Evolutionary conservation across 2,888 invertebrate species (phyloP), one percentile per base, ranked within the genome.

Genomic region (Agapetus fuscipes): DNA sequence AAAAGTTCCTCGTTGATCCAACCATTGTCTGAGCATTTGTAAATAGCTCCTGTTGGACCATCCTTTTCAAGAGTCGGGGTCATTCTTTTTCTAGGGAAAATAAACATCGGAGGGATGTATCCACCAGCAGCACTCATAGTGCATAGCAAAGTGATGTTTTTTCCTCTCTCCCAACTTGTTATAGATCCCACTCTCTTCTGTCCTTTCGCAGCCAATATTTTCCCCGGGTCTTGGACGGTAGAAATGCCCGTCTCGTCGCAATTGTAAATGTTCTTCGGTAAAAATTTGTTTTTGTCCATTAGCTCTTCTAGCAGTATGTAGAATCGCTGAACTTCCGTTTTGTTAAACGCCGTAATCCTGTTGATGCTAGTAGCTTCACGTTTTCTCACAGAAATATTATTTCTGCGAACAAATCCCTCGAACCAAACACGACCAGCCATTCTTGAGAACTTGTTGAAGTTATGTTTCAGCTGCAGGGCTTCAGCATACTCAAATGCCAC

Each of bases 61-160:
- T 57, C 59, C 36, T 56, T 56, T 44, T 60, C 54, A 7, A 65
- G 51, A 1, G 46, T 41, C 9, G 57, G 56, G 30, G 55, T 56
- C 57, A 61, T 51, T 39, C 59, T 56, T 46, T 63, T 56, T 15
- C 61, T 38, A 1, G 61, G 61, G 40, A 57, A 66, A 32, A 66
- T 63, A 49, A 65, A 63, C 61, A 66, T 61, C 2, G 63, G 64
- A 4, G 64, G 62, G 17, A 66, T 51, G 46, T 49, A 64, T 10
- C 24, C 24, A 24, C 24, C 24, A 24, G 24, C 24, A 10, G 24
- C 24, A 24, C 24, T 24, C 24, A 24, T 51, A 13, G 51, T 48
- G 48, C 55, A 56, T 25, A 54, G 39, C 7, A 56, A 44, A 3
- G 56, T 58, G 9, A 56, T 52, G 16, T 47, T 34, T 24, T 34